Base-by-base conservation (phyloP, 2,888 invertebrate genomes). In the Acleris sparsana region DNA sequence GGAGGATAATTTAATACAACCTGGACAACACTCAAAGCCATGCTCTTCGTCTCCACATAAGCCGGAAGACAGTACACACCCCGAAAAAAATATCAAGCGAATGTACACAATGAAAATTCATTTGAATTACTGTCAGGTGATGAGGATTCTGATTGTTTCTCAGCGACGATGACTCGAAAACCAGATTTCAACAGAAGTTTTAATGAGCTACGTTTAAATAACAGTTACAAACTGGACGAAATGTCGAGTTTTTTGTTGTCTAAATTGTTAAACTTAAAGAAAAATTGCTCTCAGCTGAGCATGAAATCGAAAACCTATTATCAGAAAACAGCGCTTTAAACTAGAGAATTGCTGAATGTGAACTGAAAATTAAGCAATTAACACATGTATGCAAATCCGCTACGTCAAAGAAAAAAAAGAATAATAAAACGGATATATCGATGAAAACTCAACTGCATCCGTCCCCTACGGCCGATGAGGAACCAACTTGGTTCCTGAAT, bases 291-390 rank as follows among this genome's bases (percentile, higher is more conserved):
- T 48, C 46, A 6, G 46, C n/a, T 13, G 46, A 48, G n/a, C 46
- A 17, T 6, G 46, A 48, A 48, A 48, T 48, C 6, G 46, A 48
- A 48, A 13, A 48, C n/a, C n/a, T 48, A 17, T 20, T 20, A 48
- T 48, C 17, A n/a, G 46, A 48, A 48, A 48, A 48, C 17, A 48
- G 46, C 1, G 17, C 16, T 6, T 17, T 48, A n/a, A 16, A 13
- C n/a, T 17, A 48, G 6, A n/a, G 17, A 48, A n/a, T 48, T 48
- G 46, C 46, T 13, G 46, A 48, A 48, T 17, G 46, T n/a, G 46
- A 48, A n/a, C n/a, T 48, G 17, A 48, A n/a, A n/a, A 48, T 48
- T n/a, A 13, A 48, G n/a, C 46, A 48, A 48, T 48, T 48, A 48
- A 48, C 46, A 13, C 46, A 48, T 6, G 46, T 48, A 6, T 48